These are phyloP conservation scores for Capreolus pygargus DNA, from an alignment of 2,113 vertebrate genomes.

Conservation along the genomic window DNA sequence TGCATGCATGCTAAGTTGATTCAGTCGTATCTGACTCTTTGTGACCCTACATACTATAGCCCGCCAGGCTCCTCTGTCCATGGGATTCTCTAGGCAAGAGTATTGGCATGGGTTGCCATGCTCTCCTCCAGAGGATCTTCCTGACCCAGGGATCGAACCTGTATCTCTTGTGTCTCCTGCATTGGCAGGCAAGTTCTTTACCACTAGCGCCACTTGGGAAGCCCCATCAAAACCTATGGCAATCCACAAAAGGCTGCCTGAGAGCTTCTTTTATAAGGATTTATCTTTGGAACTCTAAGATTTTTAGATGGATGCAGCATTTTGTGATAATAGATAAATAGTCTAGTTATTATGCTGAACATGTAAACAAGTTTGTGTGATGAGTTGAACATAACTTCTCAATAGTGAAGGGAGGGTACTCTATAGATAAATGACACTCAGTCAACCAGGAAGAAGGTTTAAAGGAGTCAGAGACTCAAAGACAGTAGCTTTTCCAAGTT, in stretches of 20 bases:
- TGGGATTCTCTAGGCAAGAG: neutral
- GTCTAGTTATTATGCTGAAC: neutral
- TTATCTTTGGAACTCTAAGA: neutral
- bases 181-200: neutral
- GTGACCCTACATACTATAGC: neutral
- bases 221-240: neutral
- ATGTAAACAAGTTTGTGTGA: neutral
- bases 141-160: neutral
- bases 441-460: conserved; percentile 36
- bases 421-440: neutral
- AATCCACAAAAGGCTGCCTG: neutral
- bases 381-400: conserved; percentile 22
- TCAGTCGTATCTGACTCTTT: neutral
- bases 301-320: neutral
- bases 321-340: neutral
- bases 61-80: neutral
- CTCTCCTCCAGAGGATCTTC: neutral
- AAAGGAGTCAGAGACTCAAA: conserved; percentile 5
- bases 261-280: neutral
- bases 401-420: neutral
- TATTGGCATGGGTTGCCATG: neutral
- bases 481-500: conserved; percentile 60
- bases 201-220: neutral
- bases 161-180: neutral
- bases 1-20: neutral